Percentiles rank a stretch among this genome's conserved stretches.
Conservation (phyloP, 2,797 vertebrate genomes). For the Lycodopsis pacificus region DNA sequence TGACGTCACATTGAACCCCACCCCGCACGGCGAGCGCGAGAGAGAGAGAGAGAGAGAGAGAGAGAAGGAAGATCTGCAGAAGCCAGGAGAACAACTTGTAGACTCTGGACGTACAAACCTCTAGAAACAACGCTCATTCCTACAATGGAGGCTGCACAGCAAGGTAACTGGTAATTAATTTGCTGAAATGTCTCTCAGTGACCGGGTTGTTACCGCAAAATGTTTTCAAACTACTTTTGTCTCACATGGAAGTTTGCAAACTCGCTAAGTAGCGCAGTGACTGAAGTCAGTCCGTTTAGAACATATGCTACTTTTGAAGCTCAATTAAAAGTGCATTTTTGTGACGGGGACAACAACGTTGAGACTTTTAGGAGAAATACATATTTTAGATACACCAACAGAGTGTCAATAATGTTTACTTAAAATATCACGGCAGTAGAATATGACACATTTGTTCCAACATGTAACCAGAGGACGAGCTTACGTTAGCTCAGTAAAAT, state of each 20-base stretch:
- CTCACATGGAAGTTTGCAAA: constrained; percentile 67
- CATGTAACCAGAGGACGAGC: background rate
- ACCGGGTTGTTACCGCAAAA: background rate
- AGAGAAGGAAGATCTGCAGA: constrained; percentile 60
- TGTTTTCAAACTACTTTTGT: constrained; percentile 17
- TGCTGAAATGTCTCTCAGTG: background rate
- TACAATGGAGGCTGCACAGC: constrained; percentile 80
- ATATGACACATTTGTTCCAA: constrained; percentile 17
- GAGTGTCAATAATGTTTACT: fast-evolving
- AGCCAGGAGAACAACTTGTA: constrained; percentile 59
- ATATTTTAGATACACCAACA: fast-evolving
- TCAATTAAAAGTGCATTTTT: background rate
- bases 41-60: background rate
- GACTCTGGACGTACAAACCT: constrained; percentile 41
- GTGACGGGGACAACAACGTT: background rate
- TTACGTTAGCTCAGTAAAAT: background rate
- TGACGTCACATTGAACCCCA: constrained; percentile 80
- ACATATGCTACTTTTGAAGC: constrained; percentile 59
- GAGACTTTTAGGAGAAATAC: background rate
- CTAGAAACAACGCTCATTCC: constrained; percentile 25
- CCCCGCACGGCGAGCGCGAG: constrained; percentile 63
- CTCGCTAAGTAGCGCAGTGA: constrained; percentile 49
- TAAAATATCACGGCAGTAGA: constrained; percentile 33
- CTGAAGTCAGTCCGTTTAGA: constrained; percentile 7
- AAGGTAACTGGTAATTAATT: constrained; percentile 82